These are phyloP conservation scores for Sminthopsis crassicaudata DNA, from an alignment of 2,113 vertebrate genomes.

Conservation along the genomic window DNA sequence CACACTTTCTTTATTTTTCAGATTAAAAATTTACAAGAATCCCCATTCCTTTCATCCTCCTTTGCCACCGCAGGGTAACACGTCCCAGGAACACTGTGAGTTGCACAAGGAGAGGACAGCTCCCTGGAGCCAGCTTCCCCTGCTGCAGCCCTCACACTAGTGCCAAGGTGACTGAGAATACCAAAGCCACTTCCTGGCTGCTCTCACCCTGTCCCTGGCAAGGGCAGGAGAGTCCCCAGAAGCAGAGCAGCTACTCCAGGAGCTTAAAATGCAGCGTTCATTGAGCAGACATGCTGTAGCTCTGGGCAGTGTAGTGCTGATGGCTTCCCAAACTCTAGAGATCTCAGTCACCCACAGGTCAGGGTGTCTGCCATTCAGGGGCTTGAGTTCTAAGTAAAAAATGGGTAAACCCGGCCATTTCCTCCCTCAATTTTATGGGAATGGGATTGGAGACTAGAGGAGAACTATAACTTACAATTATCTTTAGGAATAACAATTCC, in stretches of 20 bases:
- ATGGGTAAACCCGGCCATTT: background rate
- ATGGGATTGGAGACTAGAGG: background rate
- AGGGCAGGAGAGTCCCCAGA: slow-evolving; percentile 1
- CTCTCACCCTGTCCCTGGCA: background rate
- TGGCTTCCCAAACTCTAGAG: slow-evolving; percentile 1
- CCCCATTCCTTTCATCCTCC: slow-evolving; percentile 67
- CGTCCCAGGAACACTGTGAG: slow-evolving; percentile 38
- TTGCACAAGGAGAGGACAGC: slow-evolving; percentile 2
- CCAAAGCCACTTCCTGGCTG: slow-evolving; percentile 45
- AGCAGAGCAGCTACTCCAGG: background rate
- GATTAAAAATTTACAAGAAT: slow-evolving; percentile 81
- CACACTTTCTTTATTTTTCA: slow-evolving; percentile 81
- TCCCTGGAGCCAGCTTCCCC: background rate
- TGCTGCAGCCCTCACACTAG: background rate
- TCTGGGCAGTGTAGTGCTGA: background rate
- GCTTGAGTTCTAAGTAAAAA: slow-evolving; percentile 17
- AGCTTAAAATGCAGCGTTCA: slow-evolving; percentile 22
- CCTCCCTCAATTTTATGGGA: background rate
- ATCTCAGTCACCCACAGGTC: background rate
- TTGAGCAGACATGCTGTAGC: background rate
- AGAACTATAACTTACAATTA: background rate
- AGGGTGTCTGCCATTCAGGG: background rate
- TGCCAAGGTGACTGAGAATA: slow-evolving; percentile 9
- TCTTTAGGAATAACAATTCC: background rate
- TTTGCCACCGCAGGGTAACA: slow-evolving; percentile 50